Evolutionary conservation across 2,797 vertebrate species (phyloP).

Genomic region (Acrossocheilus wenchowensis): DNA sequence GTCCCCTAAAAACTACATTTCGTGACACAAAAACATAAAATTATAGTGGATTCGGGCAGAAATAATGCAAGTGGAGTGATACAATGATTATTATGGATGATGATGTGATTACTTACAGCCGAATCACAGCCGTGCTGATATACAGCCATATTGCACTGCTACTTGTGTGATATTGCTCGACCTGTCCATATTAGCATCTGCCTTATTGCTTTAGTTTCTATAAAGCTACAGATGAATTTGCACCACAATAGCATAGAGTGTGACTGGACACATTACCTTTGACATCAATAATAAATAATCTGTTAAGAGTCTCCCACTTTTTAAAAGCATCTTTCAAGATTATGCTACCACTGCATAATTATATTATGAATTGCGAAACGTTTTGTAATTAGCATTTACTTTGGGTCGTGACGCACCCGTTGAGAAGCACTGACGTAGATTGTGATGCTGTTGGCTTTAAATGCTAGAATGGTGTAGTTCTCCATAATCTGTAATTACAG

Average conservation of each 20-base stretch:
- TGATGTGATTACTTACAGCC: background rate
- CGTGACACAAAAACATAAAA: background rate
- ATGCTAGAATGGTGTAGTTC: background rate
- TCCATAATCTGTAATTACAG: slow-evolving; percentile 27
- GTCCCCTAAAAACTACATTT: background rate
- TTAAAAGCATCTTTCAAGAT: background rate
- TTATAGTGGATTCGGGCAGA: background rate
- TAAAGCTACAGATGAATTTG: background rate
- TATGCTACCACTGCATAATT: background rate
- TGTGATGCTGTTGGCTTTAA: background rate
- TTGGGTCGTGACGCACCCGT: background rate
- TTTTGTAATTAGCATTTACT: background rate
- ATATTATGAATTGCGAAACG: background rate
- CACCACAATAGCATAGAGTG: background rate
- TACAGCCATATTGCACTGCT: background rate
- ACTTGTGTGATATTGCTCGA: background rate
- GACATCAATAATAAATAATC: background rate
- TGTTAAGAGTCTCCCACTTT: no score
- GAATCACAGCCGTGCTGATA: background rate
- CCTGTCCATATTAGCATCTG: background rate
- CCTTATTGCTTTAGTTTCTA: background rate
- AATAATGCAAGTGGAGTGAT: background rate
- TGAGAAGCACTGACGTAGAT: slow-evolving; percentile 12
- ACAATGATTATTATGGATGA: background rate
- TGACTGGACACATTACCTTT: background rate